phyloP scores from a whole-genome alignment of 2,113 vertebrate species.

The Paraplagusia blochii region DNA sequence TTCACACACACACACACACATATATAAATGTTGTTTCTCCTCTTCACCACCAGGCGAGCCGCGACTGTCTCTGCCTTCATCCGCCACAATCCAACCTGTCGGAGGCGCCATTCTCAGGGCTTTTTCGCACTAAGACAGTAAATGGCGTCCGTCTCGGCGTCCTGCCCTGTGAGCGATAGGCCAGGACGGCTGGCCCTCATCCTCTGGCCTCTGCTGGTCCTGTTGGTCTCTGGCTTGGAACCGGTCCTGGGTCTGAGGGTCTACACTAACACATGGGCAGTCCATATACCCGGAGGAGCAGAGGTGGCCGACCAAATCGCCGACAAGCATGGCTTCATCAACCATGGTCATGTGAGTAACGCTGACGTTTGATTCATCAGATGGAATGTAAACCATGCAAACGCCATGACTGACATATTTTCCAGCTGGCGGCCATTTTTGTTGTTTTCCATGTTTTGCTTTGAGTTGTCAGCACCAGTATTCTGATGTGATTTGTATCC shows the following conservation, averaged over 20 bases:
- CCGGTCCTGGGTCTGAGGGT: conserved; percentile 75
- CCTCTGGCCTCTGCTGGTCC: conserved; percentile 78
- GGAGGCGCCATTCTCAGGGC: conserved; percentile 55
- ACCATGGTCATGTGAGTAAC: conserved; percentile 89
- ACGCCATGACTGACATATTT: no score
- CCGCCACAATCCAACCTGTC: conserved; percentile 42
- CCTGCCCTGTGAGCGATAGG: conserved; percentile 60
- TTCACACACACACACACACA: no score
- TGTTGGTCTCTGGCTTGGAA: conserved; percentile 72
- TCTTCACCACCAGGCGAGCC: conserved; percentile 49
- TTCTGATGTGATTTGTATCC: no score
- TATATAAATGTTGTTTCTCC: neutral
- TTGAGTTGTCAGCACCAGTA: no score
- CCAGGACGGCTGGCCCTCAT: conserved; percentile 61
- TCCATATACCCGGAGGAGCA: conserved; percentile 82
- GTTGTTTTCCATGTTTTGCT: no score
- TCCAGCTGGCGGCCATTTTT: no score
- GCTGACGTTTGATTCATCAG: no score
- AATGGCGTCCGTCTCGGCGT: conserved; percentile 60
- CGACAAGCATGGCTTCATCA: conserved; percentile 88
- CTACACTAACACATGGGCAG: conserved; percentile 96
- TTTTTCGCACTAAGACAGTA: conserved; percentile 54
- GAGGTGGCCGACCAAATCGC: conserved; percentile 83
- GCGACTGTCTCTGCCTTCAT: conserved; percentile 47
- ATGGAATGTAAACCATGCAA: no score